Evolutionary conservation across 2,113 vertebrate species (phyloP).

Genomic region (Oncorhynchus kisutch): DNA sequence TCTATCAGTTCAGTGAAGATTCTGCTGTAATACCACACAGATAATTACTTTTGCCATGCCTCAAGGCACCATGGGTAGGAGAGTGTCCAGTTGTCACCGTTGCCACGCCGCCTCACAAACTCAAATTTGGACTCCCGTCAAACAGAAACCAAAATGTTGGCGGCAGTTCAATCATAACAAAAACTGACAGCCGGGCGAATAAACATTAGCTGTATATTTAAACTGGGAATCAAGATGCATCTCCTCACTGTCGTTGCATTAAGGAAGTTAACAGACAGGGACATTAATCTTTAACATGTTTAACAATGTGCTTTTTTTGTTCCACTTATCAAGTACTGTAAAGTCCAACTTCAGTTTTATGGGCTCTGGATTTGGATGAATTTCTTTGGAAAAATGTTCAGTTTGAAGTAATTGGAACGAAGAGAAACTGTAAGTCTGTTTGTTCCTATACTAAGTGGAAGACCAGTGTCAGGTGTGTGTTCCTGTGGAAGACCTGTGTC

Average conservation of each 20-base stretch:
- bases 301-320: not conserved
- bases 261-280: not conserved
- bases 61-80: conserved; percentile 4
- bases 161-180: not conserved
- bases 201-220: not conserved
- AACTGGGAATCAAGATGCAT: not conserved
- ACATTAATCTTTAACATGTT: not conserved
- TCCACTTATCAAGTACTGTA: not conserved
- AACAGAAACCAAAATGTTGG: not conserved
- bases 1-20: conserved; percentile 7
- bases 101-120: not conserved
- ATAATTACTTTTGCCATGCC: not conserved
- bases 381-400: not conserved
- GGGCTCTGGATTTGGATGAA: not conserved
- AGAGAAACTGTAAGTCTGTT: not conserved
- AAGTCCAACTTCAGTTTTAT: too few species aligned
- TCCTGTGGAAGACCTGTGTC: too few species aligned
- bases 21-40: not conserved
- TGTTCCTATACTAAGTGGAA: not conserved
- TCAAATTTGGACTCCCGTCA: not conserved
- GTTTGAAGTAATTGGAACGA: not conserved
- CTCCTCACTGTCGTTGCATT: not conserved
- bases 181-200: not conserved
- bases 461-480: too few species aligned
- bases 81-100: conserved; percentile 16